A percentile compares a stretch with the other conserved stretches of the same genome.
These are phyloP conservation scores for Hirtodrosophila confusa DNA, from an alignment of 2,888 invertebrate species.

Conservation along the genomic window DNA sequence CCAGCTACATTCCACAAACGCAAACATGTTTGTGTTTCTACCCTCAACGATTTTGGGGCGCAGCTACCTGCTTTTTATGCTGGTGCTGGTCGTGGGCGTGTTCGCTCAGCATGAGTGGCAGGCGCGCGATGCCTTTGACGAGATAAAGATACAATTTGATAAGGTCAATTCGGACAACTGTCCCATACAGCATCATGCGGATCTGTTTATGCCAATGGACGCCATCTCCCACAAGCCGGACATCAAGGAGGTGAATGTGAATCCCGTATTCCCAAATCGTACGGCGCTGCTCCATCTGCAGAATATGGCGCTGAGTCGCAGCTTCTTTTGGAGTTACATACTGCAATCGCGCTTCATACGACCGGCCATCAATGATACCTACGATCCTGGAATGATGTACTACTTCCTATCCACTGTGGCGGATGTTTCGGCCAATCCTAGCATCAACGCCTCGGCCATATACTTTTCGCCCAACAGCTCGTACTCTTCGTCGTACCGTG, in stretches of 20 bases:
- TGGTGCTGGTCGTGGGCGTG: slow-evolving; percentile 86
- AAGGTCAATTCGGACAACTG: slow-evolving; percentile 95
- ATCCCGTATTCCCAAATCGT: slow-evolving; percentile 97
- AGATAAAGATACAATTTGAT: slow-evolving; percentile 92
- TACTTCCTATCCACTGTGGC: slow-evolving; percentile 97
- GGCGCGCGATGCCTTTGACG: slow-evolving; percentile 94
- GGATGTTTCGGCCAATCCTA: slow-evolving; percentile 96
- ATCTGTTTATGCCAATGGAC: slow-evolving; percentile 92
- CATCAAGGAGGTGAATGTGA: slow-evolving; percentile 96
- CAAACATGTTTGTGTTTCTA: slow-evolving; percentile 61
- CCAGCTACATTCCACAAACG: slow-evolving; percentile 1
- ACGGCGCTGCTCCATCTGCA: slow-evolving; percentile 96
- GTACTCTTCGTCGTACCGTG: slow-evolving; percentile 96
- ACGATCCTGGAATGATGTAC: slow-evolving; percentile 99
- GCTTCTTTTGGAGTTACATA: slow-evolving; percentile 98
- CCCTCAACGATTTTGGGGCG: slow-evolving; percentile 81
- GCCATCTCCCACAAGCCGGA: slow-evolving; percentile 96
- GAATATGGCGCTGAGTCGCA: slow-evolving; percentile 97
- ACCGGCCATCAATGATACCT: slow-evolving; percentile 95
- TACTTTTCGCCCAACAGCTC: slow-evolving; percentile 97
- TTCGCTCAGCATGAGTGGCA: slow-evolving; percentile 97
- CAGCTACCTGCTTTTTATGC: slow-evolving; percentile 81
- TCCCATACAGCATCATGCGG: slow-evolving; percentile 92
- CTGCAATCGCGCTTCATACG: slow-evolving; percentile 95
- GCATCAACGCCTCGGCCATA: slow-evolving; percentile 95